These are phyloP conservation scores for Alces alces DNA, from an alignment of 2,113 vertebrate species.

Conservation along the genomic window DNA sequence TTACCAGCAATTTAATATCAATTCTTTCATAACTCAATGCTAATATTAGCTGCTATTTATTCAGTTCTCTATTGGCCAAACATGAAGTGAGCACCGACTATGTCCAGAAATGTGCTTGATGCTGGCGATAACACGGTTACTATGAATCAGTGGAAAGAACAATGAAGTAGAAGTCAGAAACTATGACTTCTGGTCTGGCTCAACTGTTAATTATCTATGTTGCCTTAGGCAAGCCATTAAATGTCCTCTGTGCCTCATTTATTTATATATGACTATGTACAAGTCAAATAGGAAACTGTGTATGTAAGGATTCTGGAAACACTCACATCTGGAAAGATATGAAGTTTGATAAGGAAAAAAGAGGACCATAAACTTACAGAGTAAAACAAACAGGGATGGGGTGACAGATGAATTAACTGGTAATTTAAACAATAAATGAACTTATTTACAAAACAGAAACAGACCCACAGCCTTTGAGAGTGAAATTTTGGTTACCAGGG, in stretches of 20 bases:
- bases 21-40: not conserved
- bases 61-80: not conserved
- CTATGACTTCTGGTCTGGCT: not conserved
- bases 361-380: not conserved
- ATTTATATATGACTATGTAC: not conserved
- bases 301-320: slow-evolving; percentile 23
- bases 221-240: not conserved
- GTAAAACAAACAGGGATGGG: not conserved
- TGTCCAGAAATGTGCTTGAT: not conserved
- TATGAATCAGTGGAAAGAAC: not conserved
- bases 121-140: not conserved
- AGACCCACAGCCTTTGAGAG: not conserved
- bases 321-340: not conserved
- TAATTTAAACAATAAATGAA: not conserved
- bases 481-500: not conserved
- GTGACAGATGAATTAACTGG: not conserved
- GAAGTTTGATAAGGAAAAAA: not conserved
- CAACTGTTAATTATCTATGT: not conserved
- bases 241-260: not conserved
- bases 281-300: not conserved
- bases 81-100: not conserved
- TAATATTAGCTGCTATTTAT: slow-evolving; percentile 10
- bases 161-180: not conserved
- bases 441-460: not conserved
- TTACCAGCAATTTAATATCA: slow-evolving; percentile 27